A percentile compares a stretch with the other conserved stretches of the same genome.
phyloP scores from a whole-genome alignment of 2,113 vertebrate species.

The Cyanoderma ruficeps region DNA sequence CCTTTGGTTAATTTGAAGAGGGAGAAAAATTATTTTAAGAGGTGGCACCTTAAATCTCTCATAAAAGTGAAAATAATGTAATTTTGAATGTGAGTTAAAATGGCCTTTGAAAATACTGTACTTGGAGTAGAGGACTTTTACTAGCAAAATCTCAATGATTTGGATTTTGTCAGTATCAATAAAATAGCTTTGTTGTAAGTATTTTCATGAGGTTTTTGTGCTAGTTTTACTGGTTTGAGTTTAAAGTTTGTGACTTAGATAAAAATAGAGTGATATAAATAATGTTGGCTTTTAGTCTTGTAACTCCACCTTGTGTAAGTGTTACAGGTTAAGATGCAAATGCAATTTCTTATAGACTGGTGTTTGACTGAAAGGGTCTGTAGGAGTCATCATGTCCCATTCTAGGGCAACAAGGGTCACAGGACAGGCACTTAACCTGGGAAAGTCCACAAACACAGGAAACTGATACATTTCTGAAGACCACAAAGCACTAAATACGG shows the following conservation, averaged over 20 bases:
- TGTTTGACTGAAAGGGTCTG: fast-evolving
- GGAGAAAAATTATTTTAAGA: background rate
- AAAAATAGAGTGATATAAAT: background rate
- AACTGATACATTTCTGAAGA: background rate
- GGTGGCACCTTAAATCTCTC: background rate
- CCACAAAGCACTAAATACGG: background rate
- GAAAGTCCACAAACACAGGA: background rate
- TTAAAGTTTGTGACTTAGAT: background rate
- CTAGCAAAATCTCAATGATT: background rate
- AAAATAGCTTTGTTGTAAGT: background rate
- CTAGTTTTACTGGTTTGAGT: background rate
- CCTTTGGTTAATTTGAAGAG: background rate
- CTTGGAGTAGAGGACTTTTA: background rate
- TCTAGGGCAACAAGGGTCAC: background rate
- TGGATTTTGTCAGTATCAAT: background rate
- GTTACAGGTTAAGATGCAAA: background rate
- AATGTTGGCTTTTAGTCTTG: background rate
- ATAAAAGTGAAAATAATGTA: background rate
- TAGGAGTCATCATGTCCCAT: fast-evolving
- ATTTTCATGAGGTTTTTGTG: background rate
- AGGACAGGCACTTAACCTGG: background rate
- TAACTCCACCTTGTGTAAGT: fast-evolving
- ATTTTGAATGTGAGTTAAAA: background rate
- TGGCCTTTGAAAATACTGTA: background rate
- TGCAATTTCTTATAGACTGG: background rate